Conservation (phyloP, 2,888 invertebrate species). For the Ormyrus pomaceus region DNA sequence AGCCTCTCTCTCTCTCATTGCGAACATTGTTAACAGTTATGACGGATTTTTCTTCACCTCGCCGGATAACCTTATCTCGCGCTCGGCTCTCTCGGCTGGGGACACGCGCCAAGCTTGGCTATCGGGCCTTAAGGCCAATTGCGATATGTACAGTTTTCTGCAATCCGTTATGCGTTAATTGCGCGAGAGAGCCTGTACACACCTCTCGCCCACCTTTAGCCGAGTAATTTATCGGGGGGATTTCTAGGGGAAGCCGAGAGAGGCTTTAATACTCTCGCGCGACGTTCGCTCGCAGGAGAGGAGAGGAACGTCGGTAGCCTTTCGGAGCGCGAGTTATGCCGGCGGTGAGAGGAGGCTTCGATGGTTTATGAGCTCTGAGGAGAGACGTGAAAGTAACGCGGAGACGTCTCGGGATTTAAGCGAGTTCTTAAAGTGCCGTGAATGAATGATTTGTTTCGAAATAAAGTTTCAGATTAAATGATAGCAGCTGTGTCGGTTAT, state of each 20-base stretch:
- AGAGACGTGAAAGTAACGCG: too few relatives aligned
- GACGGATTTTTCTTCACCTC: constrained; percentile 49
- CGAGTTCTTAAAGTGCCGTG: neutral
- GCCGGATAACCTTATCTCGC: constrained; percentile 46
- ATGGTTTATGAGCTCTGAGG: too few relatives aligned
- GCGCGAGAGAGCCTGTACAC: neutral
- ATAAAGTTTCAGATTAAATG: neutral
- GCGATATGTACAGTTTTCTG: constrained; percentile 31
- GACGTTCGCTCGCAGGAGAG: too few relatives aligned
- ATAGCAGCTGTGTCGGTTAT: too few relatives aligned
- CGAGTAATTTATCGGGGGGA: neutral
- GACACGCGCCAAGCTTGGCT: constrained; percentile 8
- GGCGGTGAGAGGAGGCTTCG: too few relatives aligned
- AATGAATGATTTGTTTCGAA: constrained; percentile 7
- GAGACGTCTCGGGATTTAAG: neutral
- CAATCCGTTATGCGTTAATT: constrained; percentile 42
- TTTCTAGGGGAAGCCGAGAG: neutral
- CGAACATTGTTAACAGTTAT: constrained; percentile 44
- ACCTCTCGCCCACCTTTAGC: neutral
- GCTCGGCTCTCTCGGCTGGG: constrained; percentile 17
- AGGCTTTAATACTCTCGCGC: neutral
- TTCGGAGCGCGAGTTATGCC: neutral
- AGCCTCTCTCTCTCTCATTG: neutral
- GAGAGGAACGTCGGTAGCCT: neutral
- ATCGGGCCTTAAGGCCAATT: constrained; percentile 30